Evolutionary conservation across 2,113 vertebrate species (phyloP), one percentile per base, ranked within the genome.

Genomic region (Scytalopus superciliaris): DNA sequence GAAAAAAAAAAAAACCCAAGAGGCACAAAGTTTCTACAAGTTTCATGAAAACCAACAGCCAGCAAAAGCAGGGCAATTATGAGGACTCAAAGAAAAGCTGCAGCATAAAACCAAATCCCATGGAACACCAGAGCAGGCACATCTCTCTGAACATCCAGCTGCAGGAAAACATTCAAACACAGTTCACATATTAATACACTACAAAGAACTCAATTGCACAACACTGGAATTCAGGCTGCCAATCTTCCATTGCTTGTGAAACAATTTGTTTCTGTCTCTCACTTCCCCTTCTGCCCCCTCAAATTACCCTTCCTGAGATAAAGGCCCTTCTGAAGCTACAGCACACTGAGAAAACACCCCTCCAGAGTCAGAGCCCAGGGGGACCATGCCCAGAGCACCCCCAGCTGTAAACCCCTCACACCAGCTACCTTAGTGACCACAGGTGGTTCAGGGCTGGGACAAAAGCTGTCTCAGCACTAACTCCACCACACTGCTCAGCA

Each of bases 41-140:
- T 92, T 88, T 84, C 52, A 77, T 30, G 33, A 90, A 93, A 94
- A 86, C 33, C 67, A 84, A 52, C 27, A 89, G 47, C 30, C 60
- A 89, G 76, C 35, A 79, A 79, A 90, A 84, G 64, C 59, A 94
- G 19, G 86, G 83, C 33, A 90, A 87, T 90, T 92, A 39, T 23
- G 47, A 88, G 47, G 0, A 1, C 72, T 81, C 39, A 67, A 68
- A 84, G 72, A 93, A 89, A 93, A 89, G 44, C 60, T 56, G 50
- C 55, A 75, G 59, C 55, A 63, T 70, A 37, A 90, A 85, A 88
- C 63, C 45, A 84, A 93, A 89, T 80, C 94, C 83, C 86, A 63
- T 16, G 80, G 78, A 83, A 63, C 59, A 21, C 2, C 7, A 88
- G 47, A 80, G 64, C 30, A 88, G 33, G 59, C 76, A 67, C 59